Evolutionary conservation across 2,113 vertebrate species (phyloP).

Genomic region (Gambusia holbrooki): DNA sequence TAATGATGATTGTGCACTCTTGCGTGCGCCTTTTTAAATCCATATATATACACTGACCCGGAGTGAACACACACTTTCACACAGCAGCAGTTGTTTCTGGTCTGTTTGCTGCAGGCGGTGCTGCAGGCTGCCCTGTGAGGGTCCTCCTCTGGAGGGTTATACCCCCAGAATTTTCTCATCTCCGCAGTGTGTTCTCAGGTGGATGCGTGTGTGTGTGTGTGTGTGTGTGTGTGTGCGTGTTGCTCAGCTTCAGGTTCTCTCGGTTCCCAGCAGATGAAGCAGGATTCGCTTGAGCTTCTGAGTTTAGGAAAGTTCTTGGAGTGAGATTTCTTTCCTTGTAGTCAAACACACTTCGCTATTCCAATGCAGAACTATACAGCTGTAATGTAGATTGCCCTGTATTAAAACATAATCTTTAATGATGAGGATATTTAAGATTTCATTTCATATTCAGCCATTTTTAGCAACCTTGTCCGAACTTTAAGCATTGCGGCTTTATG

Average conservation of each 20-base stretch:
- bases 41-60: conserved; percentile 9
- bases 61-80: conserved; percentile 12
- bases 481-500: neutral
- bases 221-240: conserved; percentile 22
- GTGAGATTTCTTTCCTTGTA: conserved; percentile 41
- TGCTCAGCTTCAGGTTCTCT: conserved; percentile 49
- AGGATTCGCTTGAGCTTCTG: conserved; percentile 50
- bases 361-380: neutral
- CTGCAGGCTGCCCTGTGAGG: conserved; percentile 65
- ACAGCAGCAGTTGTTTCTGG: conserved; percentile 35
- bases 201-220: conserved; percentile 34
- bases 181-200: conserved; percentile 35
- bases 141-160: conserved; percentile 47
- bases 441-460: neutral
- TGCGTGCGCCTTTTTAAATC: conserved; percentile 8
- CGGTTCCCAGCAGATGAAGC: conserved; percentile 40
- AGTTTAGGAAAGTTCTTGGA: conserved; percentile 43
- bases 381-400: neutral
- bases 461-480: neutral
- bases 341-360: conserved; percentile 17
- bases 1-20: conserved; percentile 49
- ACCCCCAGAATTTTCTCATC: conserved; percentile 57
- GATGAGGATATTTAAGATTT: neutral
- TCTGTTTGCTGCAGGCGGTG: conserved; percentile 66
- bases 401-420: neutral